Evolutionary conservation across 2,113 vertebrate species (phyloP), one percentile per base, ranked within the genome.

Genomic region (Centrocercus urophasianus): DNA sequence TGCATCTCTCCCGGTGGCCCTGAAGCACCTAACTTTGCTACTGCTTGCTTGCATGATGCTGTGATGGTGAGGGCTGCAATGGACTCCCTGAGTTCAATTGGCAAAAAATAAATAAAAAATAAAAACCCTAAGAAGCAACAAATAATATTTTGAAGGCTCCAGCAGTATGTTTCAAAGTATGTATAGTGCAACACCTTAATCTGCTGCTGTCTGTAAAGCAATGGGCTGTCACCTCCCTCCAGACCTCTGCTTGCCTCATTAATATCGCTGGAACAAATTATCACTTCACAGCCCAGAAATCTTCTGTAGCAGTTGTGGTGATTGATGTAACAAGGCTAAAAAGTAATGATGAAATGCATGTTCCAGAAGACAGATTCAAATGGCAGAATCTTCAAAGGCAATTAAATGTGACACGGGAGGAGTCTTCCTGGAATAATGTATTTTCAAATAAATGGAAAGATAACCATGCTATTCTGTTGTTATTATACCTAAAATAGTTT

Each of bases 251-350:
- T 97, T 97, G 97, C 97, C 97, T 98, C 98, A 98, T 98, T 98
- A 98, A 98, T 98, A 97, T 93, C 79, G 42, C 97, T 95, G 97
- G 97, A 98, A 98, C 97, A 98, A 98, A 98, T 98, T 97, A 98
- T 98, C 97, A 98, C 98, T 98, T 98, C 97, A 98, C 97, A 98
- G 97, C 95, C 97, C 97, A 97, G 97, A 97, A 98, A 97, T 96
- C 97, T 97, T 98, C 95, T 97, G 88, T 97, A 97, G 97, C 97
- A 93, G 96, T 97, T 97, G 96, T 50, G 47, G 96, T 98, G 98
- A 98, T 98, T 98, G 98, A 98, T 98, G 97, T 98, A 98, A 98
- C 97, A 98, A 98, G 98, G 97, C 97, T 98, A 97, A 97, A 98
- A 98, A 97, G 96, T 98, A 98, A 98, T 97, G 97, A 98, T 98